Conservation (phyloP, 2,113 vertebrate species). For the Scophthalmus maximus region DNA sequence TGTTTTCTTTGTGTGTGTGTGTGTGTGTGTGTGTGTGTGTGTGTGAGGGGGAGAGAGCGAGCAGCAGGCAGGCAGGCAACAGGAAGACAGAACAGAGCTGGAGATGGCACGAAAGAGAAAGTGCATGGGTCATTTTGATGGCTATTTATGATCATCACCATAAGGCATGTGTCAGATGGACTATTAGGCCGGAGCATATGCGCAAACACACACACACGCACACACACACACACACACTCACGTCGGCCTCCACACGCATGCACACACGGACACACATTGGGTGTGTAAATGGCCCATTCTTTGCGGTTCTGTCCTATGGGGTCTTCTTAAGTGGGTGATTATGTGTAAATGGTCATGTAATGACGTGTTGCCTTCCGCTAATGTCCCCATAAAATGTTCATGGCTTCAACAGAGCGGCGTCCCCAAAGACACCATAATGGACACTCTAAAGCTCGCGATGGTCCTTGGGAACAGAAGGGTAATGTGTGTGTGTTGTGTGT, state of each 20-base stretch:
- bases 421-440: constrained; percentile 67
- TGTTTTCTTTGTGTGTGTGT: neutral
- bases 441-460: constrained; percentile 43
- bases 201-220: constrained; percentile 29
- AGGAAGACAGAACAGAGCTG: constrained; percentile 1
- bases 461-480: constrained; percentile 58
- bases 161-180: constrained; percentile 72
- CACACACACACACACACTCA: constrained; percentile 21
- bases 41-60: neutral
- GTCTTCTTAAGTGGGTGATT: constrained; percentile 75
- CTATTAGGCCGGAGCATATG: constrained; percentile 67
- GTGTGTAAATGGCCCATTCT: constrained; percentile 66
- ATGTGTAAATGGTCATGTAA: constrained; percentile 77
- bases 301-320: constrained; percentile 66
- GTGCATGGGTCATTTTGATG: constrained; percentile 62
- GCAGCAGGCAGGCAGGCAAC: neutral
- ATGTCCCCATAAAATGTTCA: constrained; percentile 72
- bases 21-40: neutral
- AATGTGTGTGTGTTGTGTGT: constrained; percentile 34
- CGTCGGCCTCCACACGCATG: neutral
- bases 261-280: constrained; percentile 26
- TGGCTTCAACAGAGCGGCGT: constrained; percentile 52
- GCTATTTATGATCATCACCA: constrained; percentile 67
- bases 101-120: constrained; percentile 38
- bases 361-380: constrained; percentile 73